These are phyloP conservation scores for Rhinatrema bivittatum DNA, from an alignment of 2,797 vertebrate genomes.

Conservation along the genomic window DNA sequence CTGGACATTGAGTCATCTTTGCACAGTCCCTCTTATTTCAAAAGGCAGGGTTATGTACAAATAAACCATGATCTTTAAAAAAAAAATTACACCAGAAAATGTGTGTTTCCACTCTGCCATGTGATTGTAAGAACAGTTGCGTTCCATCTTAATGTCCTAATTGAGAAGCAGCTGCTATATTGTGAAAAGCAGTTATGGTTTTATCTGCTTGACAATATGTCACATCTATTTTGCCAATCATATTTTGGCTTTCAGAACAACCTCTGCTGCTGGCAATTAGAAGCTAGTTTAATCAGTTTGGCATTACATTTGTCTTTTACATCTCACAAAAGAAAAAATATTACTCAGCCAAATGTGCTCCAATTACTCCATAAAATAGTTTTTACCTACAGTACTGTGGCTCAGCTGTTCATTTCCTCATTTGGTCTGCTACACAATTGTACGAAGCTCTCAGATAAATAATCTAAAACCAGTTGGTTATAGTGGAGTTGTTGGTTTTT, in stretches of 20 bases:
- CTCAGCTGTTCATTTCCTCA: too few species aligned
- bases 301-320: neutral
- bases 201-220: slow-evolving; percentile 42
- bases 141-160: slow-evolving; percentile 42
- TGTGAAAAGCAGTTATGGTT: slow-evolving; percentile 44
- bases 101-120: slow-evolving; percentile 30
- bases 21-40: too few species aligned
- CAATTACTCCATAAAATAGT: neutral
- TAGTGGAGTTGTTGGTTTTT: too few species aligned
- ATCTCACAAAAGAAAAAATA: slow-evolving; percentile 1
- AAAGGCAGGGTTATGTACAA: too few species aligned
- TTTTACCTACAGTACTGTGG: too few species aligned
- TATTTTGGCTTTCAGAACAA: slow-evolving; percentile 35
- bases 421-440: too few species aligned
- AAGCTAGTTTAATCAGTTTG: slow-evolving; percentile 29
- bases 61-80: too few species aligned
- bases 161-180: slow-evolving; percentile 48
- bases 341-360: neutral
- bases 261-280: slow-evolving; percentile 27
- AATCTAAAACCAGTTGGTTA: too few species aligned
- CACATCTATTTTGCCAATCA: slow-evolving; percentile 44
- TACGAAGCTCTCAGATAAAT: too few species aligned
- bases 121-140: slow-evolving; percentile 34
- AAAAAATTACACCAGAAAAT: slow-evolving; percentile 21
- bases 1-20: too few species aligned